Conservation (phyloP, 2,888 invertebrate genomes). For the Caenorhabditis uteleia region DNA sequence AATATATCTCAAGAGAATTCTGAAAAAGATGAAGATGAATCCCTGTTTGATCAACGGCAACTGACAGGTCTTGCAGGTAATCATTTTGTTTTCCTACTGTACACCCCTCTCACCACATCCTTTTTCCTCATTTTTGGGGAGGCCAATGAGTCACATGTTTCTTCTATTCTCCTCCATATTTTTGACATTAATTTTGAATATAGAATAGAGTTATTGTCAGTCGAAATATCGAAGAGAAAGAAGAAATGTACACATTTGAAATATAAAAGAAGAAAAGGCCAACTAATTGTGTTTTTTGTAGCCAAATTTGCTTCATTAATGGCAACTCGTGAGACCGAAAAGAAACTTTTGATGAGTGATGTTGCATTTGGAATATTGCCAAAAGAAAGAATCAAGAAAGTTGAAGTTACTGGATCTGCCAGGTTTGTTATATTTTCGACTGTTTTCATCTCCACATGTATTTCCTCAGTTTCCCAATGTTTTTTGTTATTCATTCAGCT, state of each 20-base stretch:
- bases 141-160: constrained; percentile 22
- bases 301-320: constrained; percentile 26
- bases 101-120: constrained; percentile 1
- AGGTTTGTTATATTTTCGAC: constrained; percentile 5
- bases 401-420: background rate
- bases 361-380: constrained; percentile 26
- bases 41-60: constrained; percentile 12
- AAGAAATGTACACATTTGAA: no score
- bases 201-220: no score
- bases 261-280: no score
- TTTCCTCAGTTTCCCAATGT: no score
- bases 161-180: constrained; percentile 16
- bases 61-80: constrained; percentile 20
- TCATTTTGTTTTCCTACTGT: background rate
- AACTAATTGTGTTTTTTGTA: no score
- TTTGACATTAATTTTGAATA: no score
- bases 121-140: constrained; percentile 17
- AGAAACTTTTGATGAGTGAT: constrained; percentile 25
- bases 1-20: constrained; percentile 1
- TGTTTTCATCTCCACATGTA: no score
- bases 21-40: background rate
- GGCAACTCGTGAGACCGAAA: constrained; percentile 17
- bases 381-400: constrained; percentile 14
- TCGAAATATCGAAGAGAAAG: no score
- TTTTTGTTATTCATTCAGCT: no score